Evolutionary conservation across 2,888 invertebrate genomes (phyloP), one percentile per base, ranked within the genome.

Genomic region (Mesorhabditis belari): DNA sequence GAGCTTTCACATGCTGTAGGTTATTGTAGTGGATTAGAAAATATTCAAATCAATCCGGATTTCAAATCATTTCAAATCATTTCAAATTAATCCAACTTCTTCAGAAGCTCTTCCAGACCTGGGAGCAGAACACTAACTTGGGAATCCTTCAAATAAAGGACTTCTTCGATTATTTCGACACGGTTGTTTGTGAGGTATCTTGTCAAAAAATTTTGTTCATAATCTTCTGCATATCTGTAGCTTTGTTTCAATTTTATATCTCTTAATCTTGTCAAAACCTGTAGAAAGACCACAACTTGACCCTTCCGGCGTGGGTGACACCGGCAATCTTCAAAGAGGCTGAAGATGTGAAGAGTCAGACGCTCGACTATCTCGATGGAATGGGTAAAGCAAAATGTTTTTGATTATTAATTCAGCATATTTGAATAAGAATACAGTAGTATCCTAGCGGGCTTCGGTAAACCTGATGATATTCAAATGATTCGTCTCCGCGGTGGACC

Each of bases 371-470:
- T 25, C 49, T 61, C 19, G 28, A 57, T 17, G 61, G 61, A 29
- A 9, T 17, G 4, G 60, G 60, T 60, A 3, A 3, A 1, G 2
- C n/a, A 28, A 27, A 17, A 6, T 12, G 17, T 53, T n/a, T 19
- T 1, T 3, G 17, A 2, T 2, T 12, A 2, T 17, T 50, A 54
- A n/a, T 23, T 17, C 17, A 26, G 19, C 17, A 17, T 19, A 23
- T 55, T n/a, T 19, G 19, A 9, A 27, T 55, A 55, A 17, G 17
- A 24, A 55, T 24, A 1, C 2, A 24, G 17, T 55, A 12, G 6
- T 19, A 6, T 57, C 59, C 17, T 24, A 60, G 63, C 59, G 24
- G 63, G 58, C 25, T 63, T 63, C 19, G 60, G 60, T 21, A 56
- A 23, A 3, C 25, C n/a, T 19, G 60, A 59, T 5, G 49, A 52